These are phyloP conservation scores for Calephelis perditalis DNA, from an alignment of 2,888 invertebrate species.

Conservation along the genomic window DNA sequence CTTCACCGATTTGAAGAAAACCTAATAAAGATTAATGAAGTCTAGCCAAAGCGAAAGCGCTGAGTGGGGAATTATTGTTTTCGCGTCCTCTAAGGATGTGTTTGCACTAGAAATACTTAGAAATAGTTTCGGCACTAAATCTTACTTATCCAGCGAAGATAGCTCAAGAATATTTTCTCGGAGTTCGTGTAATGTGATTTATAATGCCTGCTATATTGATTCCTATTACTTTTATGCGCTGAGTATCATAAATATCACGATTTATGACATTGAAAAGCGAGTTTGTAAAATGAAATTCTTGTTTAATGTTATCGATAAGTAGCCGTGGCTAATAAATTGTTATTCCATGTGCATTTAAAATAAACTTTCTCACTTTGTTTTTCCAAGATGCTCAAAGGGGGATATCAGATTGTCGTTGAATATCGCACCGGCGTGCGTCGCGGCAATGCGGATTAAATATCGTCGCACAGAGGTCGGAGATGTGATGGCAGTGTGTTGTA, in stretches of 20 bases:
- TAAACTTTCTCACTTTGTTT: no score
- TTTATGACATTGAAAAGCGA: background rate
- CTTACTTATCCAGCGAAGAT: conserved; percentile 18
- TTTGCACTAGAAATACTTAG: conserved; percentile 15
- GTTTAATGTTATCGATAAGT: background rate
- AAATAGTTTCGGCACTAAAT: conserved; percentile 19
- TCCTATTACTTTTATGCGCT: conserved; percentile 7
- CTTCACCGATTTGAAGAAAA: conserved; percentile 12
- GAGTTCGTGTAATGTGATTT: conserved; percentile 14
- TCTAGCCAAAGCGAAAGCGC: conserved; percentile 16
- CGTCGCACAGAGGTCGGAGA: no score
- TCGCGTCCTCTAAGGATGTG: conserved; percentile 15
- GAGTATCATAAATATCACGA: conserved; percentile 8
- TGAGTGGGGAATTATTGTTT: conserved; percentile 19
- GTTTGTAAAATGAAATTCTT: background rate
- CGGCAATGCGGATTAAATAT: no score
- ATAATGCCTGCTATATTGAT: conserved; percentile 12
- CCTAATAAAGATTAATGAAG: conserved; percentile 20
- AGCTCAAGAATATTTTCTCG: conserved; percentile 17
- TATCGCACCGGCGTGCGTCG: no score
- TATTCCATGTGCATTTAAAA: no score
- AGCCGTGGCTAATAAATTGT: background rate
- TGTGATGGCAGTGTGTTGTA: no score
- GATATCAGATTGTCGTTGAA: no score
- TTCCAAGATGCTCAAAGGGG: no score